These are phyloP conservation scores for Hydrozoanthus gracilis DNA, from an alignment of 92 coral and sea anemone genomes.

Conservation along the genomic window DNA sequence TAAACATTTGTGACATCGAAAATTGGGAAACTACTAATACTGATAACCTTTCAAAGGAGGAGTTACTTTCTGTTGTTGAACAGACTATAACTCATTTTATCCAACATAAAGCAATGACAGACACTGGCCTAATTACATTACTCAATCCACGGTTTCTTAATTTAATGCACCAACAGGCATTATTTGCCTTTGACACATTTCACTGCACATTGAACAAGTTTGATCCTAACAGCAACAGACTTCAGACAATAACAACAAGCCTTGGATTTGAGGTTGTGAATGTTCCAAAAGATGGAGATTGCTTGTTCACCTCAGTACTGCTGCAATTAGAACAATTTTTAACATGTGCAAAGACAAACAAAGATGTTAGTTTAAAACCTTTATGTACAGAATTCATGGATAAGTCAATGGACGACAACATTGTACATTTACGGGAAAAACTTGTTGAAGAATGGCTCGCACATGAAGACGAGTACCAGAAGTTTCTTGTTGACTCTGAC, in stretches of 20 bases:
- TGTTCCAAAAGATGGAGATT: constrained; percentile 65
- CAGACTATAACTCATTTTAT: not conserved
- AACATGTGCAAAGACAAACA: not conserved
- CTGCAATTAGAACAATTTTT: constrained; percentile 46
- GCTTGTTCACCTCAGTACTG: constrained; percentile 59
- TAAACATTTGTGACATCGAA: constrained; percentile 30
- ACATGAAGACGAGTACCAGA: constrained; percentile 45
- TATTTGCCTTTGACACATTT: constrained; percentile 44
- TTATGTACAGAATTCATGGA: not conserved
- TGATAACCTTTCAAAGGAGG: constrained; percentile 17
- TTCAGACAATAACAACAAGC: constrained; percentile 28
- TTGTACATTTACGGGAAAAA: not conserved
- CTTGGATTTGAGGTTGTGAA: constrained; percentile 46
- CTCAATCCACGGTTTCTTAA: constrained; percentile 12
- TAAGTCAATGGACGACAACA: constrained; percentile 3
- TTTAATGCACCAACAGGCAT: constrained; percentile 45
- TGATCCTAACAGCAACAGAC: constrained; percentile 41
- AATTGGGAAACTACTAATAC: not conserved
- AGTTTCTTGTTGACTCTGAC: constrained; percentile 50
- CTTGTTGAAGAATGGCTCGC: constrained; percentile 48
- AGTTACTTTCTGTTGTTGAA: constrained; percentile 17
- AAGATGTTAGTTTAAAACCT: not conserved
- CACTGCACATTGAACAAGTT: constrained; percentile 24
- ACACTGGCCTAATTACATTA: constrained; percentile 1
- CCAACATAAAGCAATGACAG: constrained; percentile 22